Conservation (phyloP, 2,113 vertebrate genomes). For the Salminus brasiliensis region DNA sequence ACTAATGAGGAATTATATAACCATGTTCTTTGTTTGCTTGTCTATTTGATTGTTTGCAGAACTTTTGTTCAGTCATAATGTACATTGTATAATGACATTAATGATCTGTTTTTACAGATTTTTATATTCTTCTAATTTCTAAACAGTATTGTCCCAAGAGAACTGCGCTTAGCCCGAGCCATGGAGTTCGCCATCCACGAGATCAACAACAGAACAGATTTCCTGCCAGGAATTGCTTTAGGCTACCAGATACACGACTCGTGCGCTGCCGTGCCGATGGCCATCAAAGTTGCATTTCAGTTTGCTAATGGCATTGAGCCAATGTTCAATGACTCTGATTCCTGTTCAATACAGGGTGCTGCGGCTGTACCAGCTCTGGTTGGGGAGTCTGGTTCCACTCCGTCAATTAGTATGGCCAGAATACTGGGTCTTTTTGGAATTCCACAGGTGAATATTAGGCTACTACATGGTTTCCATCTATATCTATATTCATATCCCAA, state of each 20-base stretch:
- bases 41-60: not conserved
- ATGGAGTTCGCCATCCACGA: not conserved
- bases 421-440: constrained; percentile 36
- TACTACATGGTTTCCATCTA: no score
- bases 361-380: constrained; percentile 55
- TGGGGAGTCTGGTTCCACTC: constrained; percentile 69
- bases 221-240: not conserved
- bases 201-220: not conserved
- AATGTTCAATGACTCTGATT: not conserved
- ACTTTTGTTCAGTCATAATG: constrained; percentile 60
- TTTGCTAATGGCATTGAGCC: constrained; percentile 25
- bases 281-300: not conserved
- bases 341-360: constrained; percentile 49
- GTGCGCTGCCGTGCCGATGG: not conserved
- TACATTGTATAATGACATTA: no score
- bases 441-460: constrained; percentile 58
- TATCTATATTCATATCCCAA: no score
- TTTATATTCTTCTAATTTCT: not conserved
- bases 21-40: not conserved
- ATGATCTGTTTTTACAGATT: not conserved
- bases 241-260: not conserved
- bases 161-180: not conserved
- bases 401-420: constrained; percentile 66
- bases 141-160: not conserved
- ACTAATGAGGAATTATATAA: constrained; percentile 15